These are phyloP conservation scores for Zygothrica quintamaculata DNA, from an alignment of 2,888 invertebrate genomes.

Conservation along the genomic window DNA sequence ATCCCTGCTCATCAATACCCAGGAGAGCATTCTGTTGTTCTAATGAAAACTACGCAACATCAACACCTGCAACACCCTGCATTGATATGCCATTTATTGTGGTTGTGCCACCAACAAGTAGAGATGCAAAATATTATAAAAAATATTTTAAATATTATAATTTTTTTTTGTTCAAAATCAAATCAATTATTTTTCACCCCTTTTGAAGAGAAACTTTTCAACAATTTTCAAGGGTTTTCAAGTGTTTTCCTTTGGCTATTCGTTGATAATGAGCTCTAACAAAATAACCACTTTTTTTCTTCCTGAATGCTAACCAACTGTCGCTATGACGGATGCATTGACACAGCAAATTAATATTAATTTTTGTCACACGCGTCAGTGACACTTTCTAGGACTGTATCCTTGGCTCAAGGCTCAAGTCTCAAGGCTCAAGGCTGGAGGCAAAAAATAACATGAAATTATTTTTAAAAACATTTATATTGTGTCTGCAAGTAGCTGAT, in stretches of 20 bases:
- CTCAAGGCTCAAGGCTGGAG: constrained; percentile 11
- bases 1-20: constrained; percentile 31
- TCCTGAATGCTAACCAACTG: constrained; percentile 33
- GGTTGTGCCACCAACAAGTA: constrained; percentile 23
- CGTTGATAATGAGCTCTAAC: constrained; percentile 63
- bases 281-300: constrained; percentile 66
- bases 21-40: constrained; percentile 48
- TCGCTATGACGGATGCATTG: constrained; percentile 75
- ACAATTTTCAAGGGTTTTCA: constrained; percentile 17
- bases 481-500: constrained; percentile 44
- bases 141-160: constrained; percentile 46
- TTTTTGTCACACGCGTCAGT: constrained; percentile 81
- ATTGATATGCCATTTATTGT: constrained; percentile 21
- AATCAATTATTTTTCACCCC: constrained; percentile 39
- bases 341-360: constrained; percentile 83
- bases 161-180: constrained; percentile 15
- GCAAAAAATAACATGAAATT: constrained; percentile 72
- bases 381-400: constrained; percentile 60
- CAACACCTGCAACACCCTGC: constrained; percentile 56
- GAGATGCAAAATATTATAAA: constrained; percentile 38
- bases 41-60: constrained; percentile 39
- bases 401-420: constrained; percentile 18
- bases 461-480: constrained; percentile 79
- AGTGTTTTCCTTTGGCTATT: not conserved
- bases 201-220: constrained; percentile 16